A percentile compares a stretch with the other conserved stretches of the same genome.
phyloP scores from a whole-genome alignment of 1,140 invertebrate species.

The Drosophila kanapiae region DNA sequence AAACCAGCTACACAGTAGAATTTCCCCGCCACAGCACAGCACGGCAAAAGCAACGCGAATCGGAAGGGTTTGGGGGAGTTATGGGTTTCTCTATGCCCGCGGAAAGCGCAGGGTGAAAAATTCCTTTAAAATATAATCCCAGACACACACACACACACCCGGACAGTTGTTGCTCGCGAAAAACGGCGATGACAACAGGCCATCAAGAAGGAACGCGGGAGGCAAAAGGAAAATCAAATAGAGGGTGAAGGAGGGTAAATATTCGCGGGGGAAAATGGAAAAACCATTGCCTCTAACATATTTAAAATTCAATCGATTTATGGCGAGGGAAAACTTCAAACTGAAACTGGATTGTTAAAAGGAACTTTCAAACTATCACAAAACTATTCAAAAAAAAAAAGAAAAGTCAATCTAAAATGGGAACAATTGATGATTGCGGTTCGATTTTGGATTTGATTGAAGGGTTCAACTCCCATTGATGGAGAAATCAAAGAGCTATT shows the following conservation, averaged over 20 bases:
- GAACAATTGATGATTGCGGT: constrained; percentile 22
- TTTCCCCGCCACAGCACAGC: constrained; percentile 8
- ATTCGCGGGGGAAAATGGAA: constrained; percentile 7
- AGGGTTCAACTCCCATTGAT: constrained; percentile 9
- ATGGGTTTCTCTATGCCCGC: constrained; percentile 13
- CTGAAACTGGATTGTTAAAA: constrained; percentile 26
- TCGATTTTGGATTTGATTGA: constrained; percentile 32
- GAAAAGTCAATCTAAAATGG: constrained; percentile 24
- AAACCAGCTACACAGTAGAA: constrained; percentile 35
- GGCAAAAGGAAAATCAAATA: constrained; percentile 8
- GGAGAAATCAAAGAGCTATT: constrained; percentile 29
- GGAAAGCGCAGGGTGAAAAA: constrained; percentile 45
- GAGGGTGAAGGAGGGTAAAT: neutral
- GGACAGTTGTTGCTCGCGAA: constrained; percentile 40
- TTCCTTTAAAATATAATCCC: constrained; percentile 44
- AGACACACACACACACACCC: constrained; percentile 1
- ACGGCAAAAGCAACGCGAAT: neutral
- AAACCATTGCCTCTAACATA: constrained; percentile 33
- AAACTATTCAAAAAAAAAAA: neutral
- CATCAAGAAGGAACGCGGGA: neutral
- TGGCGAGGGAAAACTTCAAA: constrained; percentile 42
- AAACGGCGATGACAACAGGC: constrained; percentile 45
- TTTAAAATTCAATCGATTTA: constrained; percentile 65
- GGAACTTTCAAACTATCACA: constrained; percentile 34
- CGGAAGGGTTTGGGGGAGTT: constrained; percentile 7